Evolutionary conservation across 2,888 invertebrate genomes (phyloP), one percentile per base, ranked within the genome.

Genomic region (Xanthorhoe spadicearia): DNA sequence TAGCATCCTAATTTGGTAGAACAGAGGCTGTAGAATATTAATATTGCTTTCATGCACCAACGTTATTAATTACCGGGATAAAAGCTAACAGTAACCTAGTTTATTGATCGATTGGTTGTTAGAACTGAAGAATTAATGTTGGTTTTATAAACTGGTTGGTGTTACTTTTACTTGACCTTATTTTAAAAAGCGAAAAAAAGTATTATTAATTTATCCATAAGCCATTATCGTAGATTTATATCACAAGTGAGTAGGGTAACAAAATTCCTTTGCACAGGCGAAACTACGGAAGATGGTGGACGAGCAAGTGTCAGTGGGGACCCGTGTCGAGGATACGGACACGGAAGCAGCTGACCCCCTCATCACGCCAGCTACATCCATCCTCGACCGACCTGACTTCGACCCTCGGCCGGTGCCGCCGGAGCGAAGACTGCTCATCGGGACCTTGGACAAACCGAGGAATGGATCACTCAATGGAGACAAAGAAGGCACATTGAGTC

Each of bases 271-370:
- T 69, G 78, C 17, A 17, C 93, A 96, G 95, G 95, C 95, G 92
- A 96, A 96, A 94, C 95, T 96, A 87, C 95, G 96, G 93, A 97
- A 96, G 93, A 97, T 97, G 97, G 97, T 97, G 85, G 97, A 97
- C 93, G 97, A 97, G 94, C 97, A 97, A 94, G 95, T 95, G 85
- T 94, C 95, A 78, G 95, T 95, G 76, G 93, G 94, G 63, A 90
- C 95, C 57, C 94, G 95, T 74, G 94, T 95, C 73, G 96, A 96
- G 65, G 91, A 92, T 64, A 81, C 88, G 56, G 90, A 91, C 75
- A 90, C 93, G 0, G 92, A 93, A 75, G 90, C 93, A 5, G 93
- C 93, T 6, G 93, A 94, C 74, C 94, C 94, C 1, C 92, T 93
- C 73, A 93, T 93, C 82, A 93, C 94, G n/a, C 94, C 94, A 2